Evolutionary conservation across 2,888 invertebrate species (phyloP).

Genomic region (Thyatira batis): DNA sequence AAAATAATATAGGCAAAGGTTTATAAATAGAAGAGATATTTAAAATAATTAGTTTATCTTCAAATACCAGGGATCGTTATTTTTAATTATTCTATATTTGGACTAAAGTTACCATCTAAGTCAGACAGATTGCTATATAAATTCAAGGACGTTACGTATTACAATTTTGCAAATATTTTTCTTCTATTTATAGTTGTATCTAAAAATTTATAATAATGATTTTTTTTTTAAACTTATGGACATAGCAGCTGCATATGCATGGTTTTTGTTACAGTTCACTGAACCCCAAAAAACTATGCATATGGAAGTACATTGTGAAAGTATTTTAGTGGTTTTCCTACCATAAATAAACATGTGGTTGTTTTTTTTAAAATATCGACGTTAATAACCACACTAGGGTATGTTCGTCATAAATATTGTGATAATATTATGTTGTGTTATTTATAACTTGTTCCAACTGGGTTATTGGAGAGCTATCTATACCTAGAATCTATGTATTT

Average conservation of each 20-base stretch:
- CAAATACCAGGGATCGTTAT: too few relatives aligned
- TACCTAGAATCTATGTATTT: background rate
- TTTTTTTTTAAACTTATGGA: too few relatives aligned
- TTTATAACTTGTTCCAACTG: background rate
- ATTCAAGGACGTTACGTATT: too few relatives aligned
- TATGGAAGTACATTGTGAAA: constrained; percentile 30
- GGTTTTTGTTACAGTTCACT: constrained; percentile 15
- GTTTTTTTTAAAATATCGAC: constrained; percentile 21
- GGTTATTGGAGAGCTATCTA: background rate
- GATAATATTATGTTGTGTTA: constrained; percentile 1
- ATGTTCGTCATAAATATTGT: background rate
- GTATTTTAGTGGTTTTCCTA: constrained; percentile 24
- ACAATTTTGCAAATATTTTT: too few relatives aligned
- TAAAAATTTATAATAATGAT: too few relatives aligned
- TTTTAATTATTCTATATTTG: too few relatives aligned
- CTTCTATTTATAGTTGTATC: too few relatives aligned
- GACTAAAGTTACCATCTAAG: too few relatives aligned
- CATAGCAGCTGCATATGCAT: constrained; percentile 22
- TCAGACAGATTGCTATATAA: too few relatives aligned
- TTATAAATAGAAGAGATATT: too few relatives aligned
- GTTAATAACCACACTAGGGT: constrained; percentile 11
- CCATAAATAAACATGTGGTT: constrained; percentile 23
- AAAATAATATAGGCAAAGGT: too few relatives aligned
- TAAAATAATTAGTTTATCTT: too few relatives aligned
- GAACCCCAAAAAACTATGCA: constrained; percentile 34